These are phyloP conservation scores for Pomacea canaliculata DNA, from an alignment of 2,888 invertebrate species.

Conservation along the genomic window DNA sequence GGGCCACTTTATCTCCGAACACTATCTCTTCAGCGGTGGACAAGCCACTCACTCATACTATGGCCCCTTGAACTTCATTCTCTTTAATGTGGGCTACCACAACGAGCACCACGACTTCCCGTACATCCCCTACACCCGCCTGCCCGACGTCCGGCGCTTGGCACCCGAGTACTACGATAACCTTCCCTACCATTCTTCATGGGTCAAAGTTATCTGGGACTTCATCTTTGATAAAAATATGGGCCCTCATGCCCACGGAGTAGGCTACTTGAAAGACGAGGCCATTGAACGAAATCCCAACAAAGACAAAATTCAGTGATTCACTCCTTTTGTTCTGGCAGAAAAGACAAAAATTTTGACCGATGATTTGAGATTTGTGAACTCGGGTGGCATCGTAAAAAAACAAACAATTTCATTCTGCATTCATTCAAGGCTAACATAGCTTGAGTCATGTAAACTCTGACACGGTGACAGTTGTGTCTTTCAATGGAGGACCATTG, in stretches of 20 bases:
- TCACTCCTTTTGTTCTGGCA: too few species aligned
- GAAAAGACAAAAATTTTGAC: too few species aligned
- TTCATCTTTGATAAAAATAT: conserved; percentile 95
- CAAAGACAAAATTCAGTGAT: conserved; percentile 22
- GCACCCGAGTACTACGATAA: conserved; percentile 95
- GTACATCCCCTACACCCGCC: conserved; percentile 65
- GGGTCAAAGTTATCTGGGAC: conserved; percentile 92
- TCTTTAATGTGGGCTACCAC: conserved; percentile 69
- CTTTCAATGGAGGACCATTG: too few species aligned
- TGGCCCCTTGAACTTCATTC: conserved; percentile 67
- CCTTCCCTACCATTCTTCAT: conserved; percentile 93
- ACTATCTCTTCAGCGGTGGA: conserved; percentile 65
- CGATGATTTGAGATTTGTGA: too few species aligned
- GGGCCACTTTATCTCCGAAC: conserved; percentile 69
- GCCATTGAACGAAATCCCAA: conserved; percentile 22
- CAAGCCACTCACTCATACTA: conserved; percentile 69
- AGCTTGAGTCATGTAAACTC: too few species aligned
- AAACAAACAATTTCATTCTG: too few species aligned
- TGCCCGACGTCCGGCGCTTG: conserved; percentile 66
- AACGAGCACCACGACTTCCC: conserved; percentile 70
- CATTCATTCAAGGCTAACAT: too few species aligned
- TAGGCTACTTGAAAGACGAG: conserved; percentile 54
- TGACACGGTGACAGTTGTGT: too few species aligned
- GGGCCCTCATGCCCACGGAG: conserved; percentile 91
- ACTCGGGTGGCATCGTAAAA: too few species aligned